phyloP scores from a whole-genome alignment of 92 coral and sea anemone genomes.

The Paragorgia papillata region DNA sequence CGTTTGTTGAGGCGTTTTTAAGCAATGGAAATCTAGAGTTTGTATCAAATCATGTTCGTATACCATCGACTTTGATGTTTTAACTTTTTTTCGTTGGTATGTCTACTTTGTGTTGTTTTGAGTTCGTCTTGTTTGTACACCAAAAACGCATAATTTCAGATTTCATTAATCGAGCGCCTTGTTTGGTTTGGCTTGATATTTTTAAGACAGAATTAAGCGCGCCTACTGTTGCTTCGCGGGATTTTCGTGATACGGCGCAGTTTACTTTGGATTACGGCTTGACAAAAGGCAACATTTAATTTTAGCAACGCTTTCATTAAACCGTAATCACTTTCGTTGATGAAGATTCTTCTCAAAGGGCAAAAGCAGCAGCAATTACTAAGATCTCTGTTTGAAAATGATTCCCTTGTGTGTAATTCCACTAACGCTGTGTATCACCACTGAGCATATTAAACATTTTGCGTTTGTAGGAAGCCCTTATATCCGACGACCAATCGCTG shows the following conservation, averaged over 20 bases:
- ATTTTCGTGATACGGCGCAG: slow-evolving; percentile 21
- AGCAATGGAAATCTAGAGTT: too few species aligned
- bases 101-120: slow-evolving; percentile 1
- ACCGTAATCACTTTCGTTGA: slow-evolving; percentile 32
- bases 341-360: slow-evolving; percentile 9
- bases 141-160: not conserved
- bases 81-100: too few species aligned
- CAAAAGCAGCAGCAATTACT: slow-evolving; percentile 37
- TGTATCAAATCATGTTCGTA: too few species aligned
- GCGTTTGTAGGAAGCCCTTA: slow-evolving; percentile 55
- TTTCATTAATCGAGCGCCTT: slow-evolving; percentile 8
- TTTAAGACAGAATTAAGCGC: slow-evolving; percentile 10
- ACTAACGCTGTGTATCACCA: not conserved
- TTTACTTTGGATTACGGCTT: slow-evolving; percentile 34
- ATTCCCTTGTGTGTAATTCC: slow-evolving; percentile 15
- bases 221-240: not conserved
- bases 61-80: too few species aligned
- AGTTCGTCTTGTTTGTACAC: not conserved
- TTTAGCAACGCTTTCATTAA: slow-evolving; percentile 40
- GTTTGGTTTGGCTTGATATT: slow-evolving; percentile 35
- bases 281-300: slow-evolving; percentile 40
- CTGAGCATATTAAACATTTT: not conserved
- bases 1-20: too few species aligned
- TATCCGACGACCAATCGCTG: slow-evolving; percentile 90
- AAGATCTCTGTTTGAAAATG: slow-evolving; percentile 26